Evolutionary conservation across 2,113 vertebrate genomes (phyloP).

Genomic region (Thunnus thynnus): DNA sequence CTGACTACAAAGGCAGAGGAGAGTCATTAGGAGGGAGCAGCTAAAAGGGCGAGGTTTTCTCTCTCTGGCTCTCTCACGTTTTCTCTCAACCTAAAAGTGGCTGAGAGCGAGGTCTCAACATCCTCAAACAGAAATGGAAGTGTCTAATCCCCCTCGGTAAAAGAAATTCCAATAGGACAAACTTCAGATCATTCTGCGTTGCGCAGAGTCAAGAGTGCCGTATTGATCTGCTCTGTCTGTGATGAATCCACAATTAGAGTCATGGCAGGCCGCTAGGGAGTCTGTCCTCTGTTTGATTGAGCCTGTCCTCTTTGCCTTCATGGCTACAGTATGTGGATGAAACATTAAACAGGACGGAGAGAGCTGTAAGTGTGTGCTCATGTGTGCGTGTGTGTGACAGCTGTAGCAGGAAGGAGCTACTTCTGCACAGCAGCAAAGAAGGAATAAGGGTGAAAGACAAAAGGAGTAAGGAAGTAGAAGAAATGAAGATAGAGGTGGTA

Average conservation of each 20-base stretch:
- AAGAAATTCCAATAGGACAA: slow-evolving; percentile 82
- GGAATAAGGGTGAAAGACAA: background rate
- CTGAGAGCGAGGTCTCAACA: slow-evolving; percentile 48
- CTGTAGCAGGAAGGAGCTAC: slow-evolving; percentile 18
- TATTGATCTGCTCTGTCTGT: slow-evolving; percentile 83
- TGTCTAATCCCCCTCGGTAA: slow-evolving; percentile 72
- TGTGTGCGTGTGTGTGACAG: background rate
- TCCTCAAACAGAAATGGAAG: slow-evolving; percentile 71
- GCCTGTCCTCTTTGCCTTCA: slow-evolving; percentile 70
- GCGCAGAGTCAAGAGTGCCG: slow-evolving; percentile 67
- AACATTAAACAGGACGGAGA: slow-evolving; percentile 57
- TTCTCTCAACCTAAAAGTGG: slow-evolving; percentile 48
- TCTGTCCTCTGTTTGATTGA: slow-evolving; percentile 80
- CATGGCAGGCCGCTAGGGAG: slow-evolving; percentile 68
- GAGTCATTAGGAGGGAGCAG: slow-evolving; percentile 54
- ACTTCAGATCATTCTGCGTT: slow-evolving; percentile 74
- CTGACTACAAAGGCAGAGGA: slow-evolving; percentile 44
- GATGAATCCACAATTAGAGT: slow-evolving; percentile 85
- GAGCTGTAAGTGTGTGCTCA: background rate
- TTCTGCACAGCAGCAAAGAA: slow-evolving; percentile 30
- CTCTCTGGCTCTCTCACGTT: slow-evolving; percentile 7
- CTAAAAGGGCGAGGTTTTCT: slow-evolving; percentile 42
- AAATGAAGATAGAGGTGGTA: slow-evolving; percentile 33
- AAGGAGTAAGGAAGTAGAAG: slow-evolving; percentile 23
- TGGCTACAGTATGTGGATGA: slow-evolving; percentile 65